Base-by-base conservation (phyloP, 2,113 vertebrate species). In the Tachuris rubrigastra region DNA sequence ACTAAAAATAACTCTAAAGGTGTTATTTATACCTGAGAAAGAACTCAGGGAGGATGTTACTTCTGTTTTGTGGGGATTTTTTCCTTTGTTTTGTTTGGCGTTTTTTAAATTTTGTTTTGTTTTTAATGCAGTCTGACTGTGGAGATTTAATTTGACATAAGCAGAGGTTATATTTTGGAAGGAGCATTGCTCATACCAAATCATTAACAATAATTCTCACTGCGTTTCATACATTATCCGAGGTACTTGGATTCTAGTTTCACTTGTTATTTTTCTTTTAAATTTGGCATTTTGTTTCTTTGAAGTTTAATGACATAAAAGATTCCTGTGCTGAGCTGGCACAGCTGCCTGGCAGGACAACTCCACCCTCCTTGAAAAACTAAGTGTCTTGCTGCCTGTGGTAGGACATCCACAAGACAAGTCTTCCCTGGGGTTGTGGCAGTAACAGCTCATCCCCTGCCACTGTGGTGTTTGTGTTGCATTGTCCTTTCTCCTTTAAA, bases 391-490 rank as follows among this genome's bases (percentile, higher is more conserved):
- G 24, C 44, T 87, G 55, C 39, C 77, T 33, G 37, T 37, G 52
- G 23, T 12, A 9, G 75, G 72, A 13, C 4, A 1, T 39, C 47
- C 23, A 0, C 2, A 2, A 3, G 12, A 50, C 47, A 14, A 4
- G 10, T 7, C 20, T 41, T 60, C 25, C 39, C 58, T 9, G 59
- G 72, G 37, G 30, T 14, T 47, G 50, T 56, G 87, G 73, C 77
- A 41, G 23, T 3, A 2, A 3, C 56, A 31, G 30, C 90, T 79
- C 49, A 9, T 74, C 35, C 42, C 23, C 39, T 27, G 39, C 60
- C 0, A 1, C 69, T 3, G 1, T 18, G 2, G 63, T 68, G 63
- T 15, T 58, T 46, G 52, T 30, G 65, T 55, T 42, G 4, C 1
- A 0, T 49, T 49, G 7, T 23, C 42, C 69, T 79, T 31, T 37